These are phyloP conservation scores for Pammene aurita DNA, from an alignment of 2,888 invertebrate genomes.

Conservation along the genomic window DNA sequence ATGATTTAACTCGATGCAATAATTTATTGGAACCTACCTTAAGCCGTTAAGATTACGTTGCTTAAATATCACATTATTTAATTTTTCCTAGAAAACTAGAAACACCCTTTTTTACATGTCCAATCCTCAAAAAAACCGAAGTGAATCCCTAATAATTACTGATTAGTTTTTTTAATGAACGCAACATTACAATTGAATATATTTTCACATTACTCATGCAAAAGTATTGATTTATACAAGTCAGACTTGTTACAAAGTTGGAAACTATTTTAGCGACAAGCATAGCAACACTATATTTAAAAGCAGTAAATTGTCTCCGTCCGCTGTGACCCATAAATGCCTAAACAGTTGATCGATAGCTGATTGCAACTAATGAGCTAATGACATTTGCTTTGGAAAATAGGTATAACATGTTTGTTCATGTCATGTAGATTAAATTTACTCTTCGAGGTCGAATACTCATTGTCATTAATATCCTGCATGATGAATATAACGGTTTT, in stretches of 20 bases:
- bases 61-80: too few relatives aligned
- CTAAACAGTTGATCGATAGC: conserved; percentile 12
- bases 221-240: not conserved
- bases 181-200: too few relatives aligned
- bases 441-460: not conserved
- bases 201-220: too few relatives aligned
- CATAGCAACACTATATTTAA: conserved; percentile 5
- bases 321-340: conserved; percentile 12
- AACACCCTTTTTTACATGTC: too few relatives aligned
- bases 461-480: not conserved
- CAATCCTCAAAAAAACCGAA: too few relatives aligned
- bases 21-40: too few relatives aligned
- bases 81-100: too few relatives aligned
- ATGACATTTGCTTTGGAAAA: conserved; percentile 14
- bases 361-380: conserved; percentile 15
- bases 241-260: not conserved
- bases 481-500: too few relatives aligned
- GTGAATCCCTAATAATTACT: too few relatives aligned
- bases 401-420: not conserved
- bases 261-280: not conserved
- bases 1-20: too few relatives aligned
- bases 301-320: conserved; percentile 8
- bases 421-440: not conserved
- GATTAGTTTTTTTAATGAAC: too few relatives aligned
- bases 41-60: too few relatives aligned